A percentile compares a stretch with the other conserved stretches of the same genome.
Conservation (phyloP, 2,797 vertebrate species). For the Schizopygopsis pylzovi region DNA sequence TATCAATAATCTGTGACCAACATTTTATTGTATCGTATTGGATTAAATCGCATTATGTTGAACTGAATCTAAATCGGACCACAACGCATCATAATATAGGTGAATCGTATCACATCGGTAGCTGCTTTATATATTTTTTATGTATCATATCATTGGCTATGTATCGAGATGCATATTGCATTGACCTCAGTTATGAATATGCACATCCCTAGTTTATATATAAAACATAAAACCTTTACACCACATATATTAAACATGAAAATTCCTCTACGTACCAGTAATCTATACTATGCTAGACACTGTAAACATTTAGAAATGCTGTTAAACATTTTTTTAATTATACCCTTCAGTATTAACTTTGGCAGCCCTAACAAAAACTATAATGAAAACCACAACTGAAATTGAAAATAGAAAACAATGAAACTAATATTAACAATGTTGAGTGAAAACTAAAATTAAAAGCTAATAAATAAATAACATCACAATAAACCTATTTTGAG, state of each 20-base stretch:
- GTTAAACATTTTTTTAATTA: neutral
- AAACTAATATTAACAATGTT: neutral
- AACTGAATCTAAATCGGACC: neutral
- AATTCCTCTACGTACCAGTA: neutral
- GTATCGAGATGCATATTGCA: no score
- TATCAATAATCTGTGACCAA: no score
- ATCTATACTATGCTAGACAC: neutral
- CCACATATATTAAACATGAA: neutral
- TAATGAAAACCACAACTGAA: neutral
- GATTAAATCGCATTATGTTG: no score
- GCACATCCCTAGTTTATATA: neutral
- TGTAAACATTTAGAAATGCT: neutral
- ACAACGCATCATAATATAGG: no score
- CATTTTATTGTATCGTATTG: neutral
- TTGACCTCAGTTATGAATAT: no score
- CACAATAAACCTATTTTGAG: neutral
- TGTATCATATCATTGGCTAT: no score
- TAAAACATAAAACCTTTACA: neutral
- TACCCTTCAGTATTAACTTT: neutral
- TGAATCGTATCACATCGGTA: neutral
- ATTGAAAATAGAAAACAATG: neutral
- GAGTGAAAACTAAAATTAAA: neutral
- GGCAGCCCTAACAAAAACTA: neutral
- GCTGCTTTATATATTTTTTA: neutral
- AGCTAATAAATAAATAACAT: neutral